Evolutionary conservation across 2,888 invertebrate genomes (phyloP), one percentile per base, ranked within the genome.

Genomic region (Pinctada fucata): DNA sequence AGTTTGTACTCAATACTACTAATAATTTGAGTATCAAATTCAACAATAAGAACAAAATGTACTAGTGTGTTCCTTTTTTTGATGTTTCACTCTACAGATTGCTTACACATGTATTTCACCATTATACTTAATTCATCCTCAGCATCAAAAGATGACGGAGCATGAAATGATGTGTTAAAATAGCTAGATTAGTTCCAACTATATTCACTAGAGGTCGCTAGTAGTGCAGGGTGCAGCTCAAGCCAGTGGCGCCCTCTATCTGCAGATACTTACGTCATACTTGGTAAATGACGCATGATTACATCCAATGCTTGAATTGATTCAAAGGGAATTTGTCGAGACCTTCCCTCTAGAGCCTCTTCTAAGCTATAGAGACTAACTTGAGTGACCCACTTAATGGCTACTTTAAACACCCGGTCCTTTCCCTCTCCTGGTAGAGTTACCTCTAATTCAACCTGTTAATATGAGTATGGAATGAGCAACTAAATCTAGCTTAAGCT

Each of bases 351-450:
- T 79, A 99, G 94, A 65, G 99, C 99, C 93, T 99, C 99, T 94
- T 99, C 99, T 85, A 99, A 94, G 83, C 97, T 97, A 93, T 97
- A 98, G 76, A 99, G 94, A 86, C 97, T 98, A 69, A 98, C 97
- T 94, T 99, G 98, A 75, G 98, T 97, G 88, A 98, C 95, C 98
- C 98, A 99, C 93, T 99, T 99, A 88, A 99, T 97, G 80, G 97
- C 96, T 76, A 99, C 99, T 88, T 98, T 95, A 93, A 99, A 99
- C 75, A 99, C 96, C 91, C 99, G 95, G 93, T 99, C 99, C 92
- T 98, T 98, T 77, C 99, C 99, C 94, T 99, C 99, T 31, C 99
- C 99, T 3, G 99, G 99, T 90, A 99, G 94, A 85, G 98, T 99
- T 63, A 99, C 94, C 84, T 94, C 93, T 73, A 94, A 87, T 79